Percentiles rank a stretch among this genome's conserved stretches.
These are phyloP conservation scores for Petrosia ficiformis DNA, from an alignment of 37 sponge, comb jelly and placozoan genomes.

Conservation along the genomic window DNA sequence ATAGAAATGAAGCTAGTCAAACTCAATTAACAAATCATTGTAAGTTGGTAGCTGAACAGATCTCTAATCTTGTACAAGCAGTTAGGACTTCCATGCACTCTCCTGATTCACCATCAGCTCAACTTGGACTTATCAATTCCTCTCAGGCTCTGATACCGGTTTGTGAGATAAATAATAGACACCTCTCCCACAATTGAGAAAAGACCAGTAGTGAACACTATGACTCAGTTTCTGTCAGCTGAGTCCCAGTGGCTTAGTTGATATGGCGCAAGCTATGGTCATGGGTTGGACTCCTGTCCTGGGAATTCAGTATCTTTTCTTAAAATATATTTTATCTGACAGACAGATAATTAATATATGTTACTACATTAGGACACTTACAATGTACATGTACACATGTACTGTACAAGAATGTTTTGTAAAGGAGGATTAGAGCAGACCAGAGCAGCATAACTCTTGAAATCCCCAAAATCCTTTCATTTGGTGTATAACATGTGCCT, in stretches of 20 bases:
- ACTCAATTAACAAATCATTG: slow-evolving; percentile 80
- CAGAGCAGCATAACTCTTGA: no score
- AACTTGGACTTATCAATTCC: slow-evolving; percentile 89
- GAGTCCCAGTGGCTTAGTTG: no score
- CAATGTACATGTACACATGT: no score
- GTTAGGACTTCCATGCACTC: slow-evolving; percentile 64
- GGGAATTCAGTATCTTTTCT: no score
- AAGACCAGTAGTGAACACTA: neutral
- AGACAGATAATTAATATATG: neutral
- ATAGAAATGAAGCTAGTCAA: slow-evolving; percentile 74
- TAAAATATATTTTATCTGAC: neutral
- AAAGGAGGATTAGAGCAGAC: no score
- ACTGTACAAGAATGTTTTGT: no score
- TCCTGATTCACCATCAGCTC: slow-evolving; percentile 81
- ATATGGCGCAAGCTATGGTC: neutral
- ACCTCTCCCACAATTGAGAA: no score
- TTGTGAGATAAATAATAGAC: slow-evolving; percentile 16
- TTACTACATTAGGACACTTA: no score
- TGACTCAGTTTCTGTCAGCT: no score
- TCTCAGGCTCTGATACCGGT: slow-evolving; percentile 86
- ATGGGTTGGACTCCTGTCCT: neutral
- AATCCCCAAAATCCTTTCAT: no score
- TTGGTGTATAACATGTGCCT: no score
- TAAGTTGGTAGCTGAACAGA: slow-evolving; percentile 88
- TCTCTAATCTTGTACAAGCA: slow-evolving; percentile 81